A percentile compares a stretch with the other conserved stretches of the same genome.
Evolutionary conservation across 23 tunicate genomes (phyloP).

Genomic region (Botrylloides violaceus): DNA sequence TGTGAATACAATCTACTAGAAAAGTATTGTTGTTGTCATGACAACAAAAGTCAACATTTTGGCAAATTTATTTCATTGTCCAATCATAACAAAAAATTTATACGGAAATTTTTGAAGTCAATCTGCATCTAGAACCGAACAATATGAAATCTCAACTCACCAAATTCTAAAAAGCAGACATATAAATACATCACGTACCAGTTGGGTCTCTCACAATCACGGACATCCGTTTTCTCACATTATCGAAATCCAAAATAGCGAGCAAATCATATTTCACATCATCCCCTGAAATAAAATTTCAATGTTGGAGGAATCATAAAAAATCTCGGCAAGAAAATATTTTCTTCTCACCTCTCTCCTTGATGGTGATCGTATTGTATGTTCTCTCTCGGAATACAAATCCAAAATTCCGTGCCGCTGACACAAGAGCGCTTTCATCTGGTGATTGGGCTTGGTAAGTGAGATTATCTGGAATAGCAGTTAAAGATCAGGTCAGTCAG

Average conservation of each 20-base stretch:
- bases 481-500: too few species aligned
- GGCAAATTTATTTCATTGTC: too few species aligned
- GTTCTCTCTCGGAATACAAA: constrained; percentile 82
- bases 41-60: too few species aligned
- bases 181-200: background rate
- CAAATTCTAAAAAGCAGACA: too few species aligned
- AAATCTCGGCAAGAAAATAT: background rate
- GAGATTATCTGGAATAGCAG: constrained; percentile 49
- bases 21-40: too few species aligned
- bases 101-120: background rate
- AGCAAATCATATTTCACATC: constrained; percentile 58
- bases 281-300: constrained; percentile 34
- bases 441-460: constrained; percentile 99
- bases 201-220: constrained; percentile 71
- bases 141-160: too few species aligned
- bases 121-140: background rate
- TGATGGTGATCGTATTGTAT: constrained; percentile 66
- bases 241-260: constrained; percentile 94
- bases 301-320: background rate
- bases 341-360: constrained; percentile 55
- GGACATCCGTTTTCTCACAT: constrained; percentile 93
- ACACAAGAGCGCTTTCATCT: constrained; percentile 95
- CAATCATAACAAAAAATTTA: too few species aligned
- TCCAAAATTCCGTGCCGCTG: constrained; percentile 94
- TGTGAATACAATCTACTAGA: too few species aligned